These are phyloP conservation scores for Crotalus viridis DNA, from an alignment of 2,113 vertebrate genomes.

Conservation along the genomic window DNA sequence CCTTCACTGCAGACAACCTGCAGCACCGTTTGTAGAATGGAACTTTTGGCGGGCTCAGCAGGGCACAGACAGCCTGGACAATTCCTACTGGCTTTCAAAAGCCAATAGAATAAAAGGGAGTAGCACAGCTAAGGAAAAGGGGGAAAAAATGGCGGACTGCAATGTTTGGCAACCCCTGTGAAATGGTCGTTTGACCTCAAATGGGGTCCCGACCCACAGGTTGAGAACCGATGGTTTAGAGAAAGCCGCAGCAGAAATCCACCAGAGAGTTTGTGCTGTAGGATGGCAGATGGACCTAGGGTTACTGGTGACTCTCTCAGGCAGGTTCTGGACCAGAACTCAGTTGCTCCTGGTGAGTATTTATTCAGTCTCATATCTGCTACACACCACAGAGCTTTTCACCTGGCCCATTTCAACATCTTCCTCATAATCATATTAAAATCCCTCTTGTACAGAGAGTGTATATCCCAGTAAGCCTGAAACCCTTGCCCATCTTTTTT, in stretches of 20 bases:
- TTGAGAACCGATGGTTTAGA: neutral
- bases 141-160: too few relatives aligned
- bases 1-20: too few relatives aligned
- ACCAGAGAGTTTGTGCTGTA: neutral
- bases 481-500: neutral
- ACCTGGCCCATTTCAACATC: neutral
- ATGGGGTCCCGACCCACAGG: too few relatives aligned
- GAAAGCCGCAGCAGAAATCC: neutral
- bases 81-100: too few relatives aligned
- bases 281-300: neutral
- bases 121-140: too few relatives aligned
- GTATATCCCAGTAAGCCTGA: neutral
- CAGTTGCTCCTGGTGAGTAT: neutral
- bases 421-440: neutral
- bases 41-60: too few relatives aligned
- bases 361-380: neutral
- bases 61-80: too few relatives aligned
- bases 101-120: too few relatives aligned
- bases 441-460: neutral
- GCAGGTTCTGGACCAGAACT: neutral
- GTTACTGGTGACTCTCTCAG: neutral
- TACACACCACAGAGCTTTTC: neutral
- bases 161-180: too few relatives aligned
- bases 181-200: too few relatives aligned
- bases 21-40: too few relatives aligned